Base-by-base conservation (phyloP, 2,113 vertebrate genomes). In the Agapornis roseicollis region DNA sequence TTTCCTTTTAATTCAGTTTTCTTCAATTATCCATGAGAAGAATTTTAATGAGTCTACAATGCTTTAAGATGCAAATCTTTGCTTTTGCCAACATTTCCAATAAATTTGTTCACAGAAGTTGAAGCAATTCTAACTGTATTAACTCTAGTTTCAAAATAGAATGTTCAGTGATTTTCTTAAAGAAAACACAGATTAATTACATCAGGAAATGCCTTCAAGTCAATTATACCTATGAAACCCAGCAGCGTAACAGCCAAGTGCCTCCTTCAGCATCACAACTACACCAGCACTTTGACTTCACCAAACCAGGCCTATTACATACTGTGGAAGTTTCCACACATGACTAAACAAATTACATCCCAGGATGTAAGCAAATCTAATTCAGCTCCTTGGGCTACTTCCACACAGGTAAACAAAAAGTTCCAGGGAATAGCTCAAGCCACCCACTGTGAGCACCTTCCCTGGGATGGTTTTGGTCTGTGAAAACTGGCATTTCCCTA, bases 11-110 rank as follows among this genome's bases (percentile, higher is more conserved):
- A 94, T 77, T 79, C 66, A 61, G 71, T 93, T 97, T 96, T 95
- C 91, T 97, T 96, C 87, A 85, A 55, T 91, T 89, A 89, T 80
- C 60, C 97, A 88, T 80, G 97, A 96, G 96, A 96, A 96, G 98
- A 98, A 98, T 98, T 88, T 98, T 97, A 98, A 98, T 98, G 96
- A 98, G 96, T 61, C 58, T 72, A 74, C 69, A 78, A 69, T 41
- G 97, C 96, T 97, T 98, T 98, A 78, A 97, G 63, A 98, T 98
- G 98, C 98, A 98, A 98, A 98, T 98, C 49, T 7, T 25, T 44
- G 79, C 68, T 83, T 85, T 81, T 68, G 70, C 85, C 41, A 24
- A 46, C 85, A 93, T 88, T 96, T 92, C 82, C 66, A 89, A 81
- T 20, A 9, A 76, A 82, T 85, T 94, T 1, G 5, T 82, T 94